These are phyloP conservation scores for Peromyscus maniculatus DNA, from an alignment of 2,113 vertebrate species.

Conservation along the genomic window DNA sequence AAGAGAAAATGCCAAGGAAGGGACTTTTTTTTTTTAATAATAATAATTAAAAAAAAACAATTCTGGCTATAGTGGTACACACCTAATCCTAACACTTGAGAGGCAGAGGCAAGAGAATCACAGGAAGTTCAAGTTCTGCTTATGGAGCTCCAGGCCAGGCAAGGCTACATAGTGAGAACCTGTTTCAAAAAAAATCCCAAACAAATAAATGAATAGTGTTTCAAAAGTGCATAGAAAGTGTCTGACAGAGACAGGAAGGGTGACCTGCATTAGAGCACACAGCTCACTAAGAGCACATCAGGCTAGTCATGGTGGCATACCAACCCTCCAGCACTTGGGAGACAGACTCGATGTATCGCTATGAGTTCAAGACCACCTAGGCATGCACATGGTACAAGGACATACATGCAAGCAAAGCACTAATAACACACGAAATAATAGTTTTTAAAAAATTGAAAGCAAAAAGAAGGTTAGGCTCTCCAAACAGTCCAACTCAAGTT, in stretches of 20 bases:
- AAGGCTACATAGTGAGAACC: neutral
- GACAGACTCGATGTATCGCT: neutral
- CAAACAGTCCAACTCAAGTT: neutral
- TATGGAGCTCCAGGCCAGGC: neutral
- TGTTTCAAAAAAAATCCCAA: slow-evolving; percentile 22
- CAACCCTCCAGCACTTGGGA: neutral
- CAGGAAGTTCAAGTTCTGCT: neutral
- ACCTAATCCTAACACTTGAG: too few species aligned
- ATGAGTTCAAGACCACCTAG: neutral
- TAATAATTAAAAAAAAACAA: neutral
- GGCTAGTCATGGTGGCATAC: neutral
- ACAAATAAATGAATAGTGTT: neutral
- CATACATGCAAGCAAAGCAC: neutral
- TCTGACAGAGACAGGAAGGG: neutral
- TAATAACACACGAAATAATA: neutral
- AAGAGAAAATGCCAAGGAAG: slow-evolving; percentile 1
- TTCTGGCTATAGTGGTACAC: neutral
- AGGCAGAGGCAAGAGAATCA: neutral
- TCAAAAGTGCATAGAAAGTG: neutral
- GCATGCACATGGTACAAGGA: neutral
- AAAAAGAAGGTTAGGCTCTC: neutral
- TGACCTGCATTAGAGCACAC: neutral
- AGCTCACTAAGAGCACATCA: neutral
- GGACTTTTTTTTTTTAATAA: neutral
- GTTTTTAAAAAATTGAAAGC: neutral